Conservation (phyloP, 2,797 vertebrate genomes). For the Trachurus trachurus region DNA sequence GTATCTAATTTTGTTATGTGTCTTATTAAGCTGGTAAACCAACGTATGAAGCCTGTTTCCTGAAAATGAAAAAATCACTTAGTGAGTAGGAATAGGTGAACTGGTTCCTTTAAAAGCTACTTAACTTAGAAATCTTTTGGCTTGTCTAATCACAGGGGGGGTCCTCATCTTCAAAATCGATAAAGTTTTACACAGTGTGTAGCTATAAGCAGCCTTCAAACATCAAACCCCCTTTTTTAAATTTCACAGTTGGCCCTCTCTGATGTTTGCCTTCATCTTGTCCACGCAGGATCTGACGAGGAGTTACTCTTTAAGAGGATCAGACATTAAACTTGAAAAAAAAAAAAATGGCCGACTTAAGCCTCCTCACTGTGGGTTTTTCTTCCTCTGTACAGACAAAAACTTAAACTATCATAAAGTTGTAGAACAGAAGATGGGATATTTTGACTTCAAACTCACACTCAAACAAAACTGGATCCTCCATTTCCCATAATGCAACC, state of each 20-base stretch:
- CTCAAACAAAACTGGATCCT: neutral
- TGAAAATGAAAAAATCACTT: neutral
- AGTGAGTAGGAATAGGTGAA: neutral
- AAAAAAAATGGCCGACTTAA: conserved; percentile 33
- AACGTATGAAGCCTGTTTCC: too few species aligned
- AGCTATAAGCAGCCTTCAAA: neutral
- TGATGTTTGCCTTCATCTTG: neutral
- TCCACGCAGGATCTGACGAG: neutral
- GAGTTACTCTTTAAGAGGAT: neutral
- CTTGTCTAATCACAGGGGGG: neutral
- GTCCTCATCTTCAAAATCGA: neutral
- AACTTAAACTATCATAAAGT: neutral
- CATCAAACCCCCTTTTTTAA: neutral
- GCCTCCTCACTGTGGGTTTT: conserved; percentile 9
- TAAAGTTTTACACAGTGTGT: neutral
- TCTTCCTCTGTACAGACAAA: conserved; percentile 21
- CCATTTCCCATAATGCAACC: conserved; percentile 6
- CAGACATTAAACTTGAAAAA: conserved; percentile 30
- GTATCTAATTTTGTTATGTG: neutral
- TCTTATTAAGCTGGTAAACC: too few species aligned
- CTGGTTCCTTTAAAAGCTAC: neutral
- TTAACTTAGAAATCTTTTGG: neutral
- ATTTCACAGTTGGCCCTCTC: neutral
- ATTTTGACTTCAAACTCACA: neutral
- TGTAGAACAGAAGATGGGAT: neutral